These are phyloP conservation scores for Pachycephala philippinensis DNA, from an alignment of 2,113 vertebrate genomes.

Conservation along the genomic window DNA sequence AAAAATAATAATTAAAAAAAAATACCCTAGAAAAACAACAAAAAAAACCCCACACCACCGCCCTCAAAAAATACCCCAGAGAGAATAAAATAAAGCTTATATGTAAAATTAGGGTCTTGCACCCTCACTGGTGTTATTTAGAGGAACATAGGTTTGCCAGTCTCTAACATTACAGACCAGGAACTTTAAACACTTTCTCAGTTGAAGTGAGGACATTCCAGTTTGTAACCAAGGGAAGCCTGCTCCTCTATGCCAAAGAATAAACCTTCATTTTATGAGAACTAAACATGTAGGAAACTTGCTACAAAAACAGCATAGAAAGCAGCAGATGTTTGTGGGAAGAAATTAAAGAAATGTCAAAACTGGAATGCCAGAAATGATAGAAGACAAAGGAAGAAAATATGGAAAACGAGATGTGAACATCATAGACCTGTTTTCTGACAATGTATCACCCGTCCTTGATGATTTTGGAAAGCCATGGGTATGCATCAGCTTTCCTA, in stretches of 20 bases:
- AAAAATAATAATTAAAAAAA: no score
- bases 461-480: background rate
- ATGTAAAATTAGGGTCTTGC: background rate
- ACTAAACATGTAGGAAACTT: background rate
- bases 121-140: background rate
- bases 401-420: background rate
- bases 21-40: no score
- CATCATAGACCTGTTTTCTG: background rate
- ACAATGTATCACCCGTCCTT: background rate
- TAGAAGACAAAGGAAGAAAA: background rate
- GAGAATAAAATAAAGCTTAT: background rate
- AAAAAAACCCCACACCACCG: no score
- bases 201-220: background rate
- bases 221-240: rapidly evolving
- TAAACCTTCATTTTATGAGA: background rate
- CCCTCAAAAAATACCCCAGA: no score
- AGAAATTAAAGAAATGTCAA: background rate
- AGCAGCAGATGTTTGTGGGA: background rate
- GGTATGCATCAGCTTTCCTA: background rate
- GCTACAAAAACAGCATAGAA: background rate
- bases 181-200: background rate
- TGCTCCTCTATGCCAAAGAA: background rate
- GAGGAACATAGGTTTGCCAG: background rate
- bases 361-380: background rate
- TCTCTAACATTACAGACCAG: background rate